These are phyloP conservation scores for Xiphorhynchus elegans DNA, from an alignment of 2,113 vertebrate species.

Conservation along the genomic window DNA sequence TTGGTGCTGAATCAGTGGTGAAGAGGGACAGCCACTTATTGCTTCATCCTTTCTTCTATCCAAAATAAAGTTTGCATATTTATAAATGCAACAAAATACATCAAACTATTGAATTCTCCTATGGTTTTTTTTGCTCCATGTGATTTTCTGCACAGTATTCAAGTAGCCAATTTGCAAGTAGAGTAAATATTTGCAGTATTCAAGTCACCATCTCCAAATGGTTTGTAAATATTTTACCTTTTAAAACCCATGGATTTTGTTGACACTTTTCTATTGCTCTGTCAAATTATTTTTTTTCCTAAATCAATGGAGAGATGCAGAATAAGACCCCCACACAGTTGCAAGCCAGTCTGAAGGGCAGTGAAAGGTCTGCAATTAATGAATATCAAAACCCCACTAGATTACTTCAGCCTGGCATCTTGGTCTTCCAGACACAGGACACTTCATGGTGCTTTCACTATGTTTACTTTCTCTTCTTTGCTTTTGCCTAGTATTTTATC, in stretches of 20 bases:
- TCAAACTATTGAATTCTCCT: not conserved
- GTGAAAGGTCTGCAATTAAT: not conserved
- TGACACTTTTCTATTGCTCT: not conserved
- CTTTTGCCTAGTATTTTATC: not conserved
- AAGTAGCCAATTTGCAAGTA: not conserved
- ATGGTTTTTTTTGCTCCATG: not conserved
- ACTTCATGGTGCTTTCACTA: not conserved
- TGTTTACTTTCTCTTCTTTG: not conserved
- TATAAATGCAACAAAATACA: not conserved
- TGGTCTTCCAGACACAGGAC: not conserved
- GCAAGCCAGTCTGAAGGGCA: not conserved
- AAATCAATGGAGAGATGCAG: not conserved
- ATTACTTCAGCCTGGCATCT: not conserved
- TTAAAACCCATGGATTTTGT: not conserved
- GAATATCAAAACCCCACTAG: not conserved
- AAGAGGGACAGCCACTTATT: not conserved
- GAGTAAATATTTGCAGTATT: conserved; percentile 41
- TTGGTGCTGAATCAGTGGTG: not conserved
- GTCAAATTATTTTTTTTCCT: not conserved
- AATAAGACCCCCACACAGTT: not conserved
- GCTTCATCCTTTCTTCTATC: not conserved
- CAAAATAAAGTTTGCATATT: not conserved
- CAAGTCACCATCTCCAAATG: not conserved
- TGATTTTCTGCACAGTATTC: not conserved
- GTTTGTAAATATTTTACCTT: conserved; percentile 37